These are phyloP conservation scores for Melitaea cinxia DNA, from an alignment of 1,140 invertebrate genomes.

Conservation along the genomic window DNA sequence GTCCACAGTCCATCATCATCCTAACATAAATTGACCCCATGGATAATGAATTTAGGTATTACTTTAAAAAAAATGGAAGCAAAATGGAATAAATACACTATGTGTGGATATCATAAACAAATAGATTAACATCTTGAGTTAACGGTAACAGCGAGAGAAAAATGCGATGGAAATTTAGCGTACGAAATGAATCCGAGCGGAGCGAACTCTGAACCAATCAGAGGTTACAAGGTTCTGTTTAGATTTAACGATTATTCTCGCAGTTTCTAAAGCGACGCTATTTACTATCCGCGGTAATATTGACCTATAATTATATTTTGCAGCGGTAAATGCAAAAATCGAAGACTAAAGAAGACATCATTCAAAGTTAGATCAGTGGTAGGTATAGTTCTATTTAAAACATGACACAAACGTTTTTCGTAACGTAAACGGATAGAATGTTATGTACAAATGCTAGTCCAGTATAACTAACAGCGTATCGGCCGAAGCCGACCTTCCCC, in stretches of 20 bases:
- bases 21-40: too few species aligned
- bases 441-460: constrained; percentile 10
- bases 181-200: constrained; percentile 9
- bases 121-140: background rate
- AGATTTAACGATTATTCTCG: background rate
- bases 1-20: too few species aligned
- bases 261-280: background rate
- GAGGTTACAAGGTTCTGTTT: constrained; percentile 4
- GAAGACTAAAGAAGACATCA: too few species aligned
- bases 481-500: constrained; percentile 2
- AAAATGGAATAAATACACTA: too few species aligned
- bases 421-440: background rate
- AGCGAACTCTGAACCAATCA: constrained; percentile 11
- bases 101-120: too few species aligned
- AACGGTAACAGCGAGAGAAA: background rate
- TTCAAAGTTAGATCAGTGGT: too few species aligned
- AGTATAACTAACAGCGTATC: constrained; percentile 14
- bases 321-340: background rate
- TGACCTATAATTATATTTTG: background rate
- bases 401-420: background rate
- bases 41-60: too few species aligned
- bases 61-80: too few species aligned
- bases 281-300: background rate
- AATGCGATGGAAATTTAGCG: background rate
- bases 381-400: background rate